Evolutionary conservation across 1,140 invertebrate genomes (phyloP).

Genomic region (Lutraria rhynchaena): DNA sequence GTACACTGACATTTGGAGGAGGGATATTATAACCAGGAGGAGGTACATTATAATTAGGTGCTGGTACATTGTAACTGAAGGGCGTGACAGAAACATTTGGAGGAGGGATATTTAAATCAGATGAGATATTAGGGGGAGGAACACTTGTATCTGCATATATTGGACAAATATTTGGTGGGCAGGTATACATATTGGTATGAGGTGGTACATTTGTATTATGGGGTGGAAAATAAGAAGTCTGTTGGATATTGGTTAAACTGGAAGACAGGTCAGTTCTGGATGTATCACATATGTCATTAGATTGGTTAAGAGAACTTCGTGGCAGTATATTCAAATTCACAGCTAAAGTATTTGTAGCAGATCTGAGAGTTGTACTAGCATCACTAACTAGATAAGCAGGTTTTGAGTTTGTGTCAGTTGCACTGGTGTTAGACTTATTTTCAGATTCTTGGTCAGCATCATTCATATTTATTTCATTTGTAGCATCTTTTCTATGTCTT

Average conservation of each 20-base stretch:
- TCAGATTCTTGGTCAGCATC: not conserved
- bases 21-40: not conserved
- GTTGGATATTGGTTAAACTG: no score
- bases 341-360: not conserved
- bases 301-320: not conserved
- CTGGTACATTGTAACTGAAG: not conserved
- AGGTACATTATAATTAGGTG: constrained; percentile 3
- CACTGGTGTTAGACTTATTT: not conserved
- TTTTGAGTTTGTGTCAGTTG: not conserved
- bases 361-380: not conserved
- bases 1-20: constrained; percentile 1
- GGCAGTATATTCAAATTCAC: not conserved
- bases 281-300: no score
- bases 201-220: not conserved
- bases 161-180: not conserved
- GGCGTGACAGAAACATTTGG: not conserved
- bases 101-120: not conserved
- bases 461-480: not conserved
- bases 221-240: not conserved
- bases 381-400: not conserved
- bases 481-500: not conserved
- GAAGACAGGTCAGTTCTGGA: no score
- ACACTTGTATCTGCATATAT: not conserved
- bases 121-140: not conserved
- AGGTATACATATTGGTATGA: no score